Percentiles rank a stretch among this genome's conserved stretches.
Conservation (phyloP, 2,888 invertebrate genomes). For the Phymatocera aterrima region DNA sequence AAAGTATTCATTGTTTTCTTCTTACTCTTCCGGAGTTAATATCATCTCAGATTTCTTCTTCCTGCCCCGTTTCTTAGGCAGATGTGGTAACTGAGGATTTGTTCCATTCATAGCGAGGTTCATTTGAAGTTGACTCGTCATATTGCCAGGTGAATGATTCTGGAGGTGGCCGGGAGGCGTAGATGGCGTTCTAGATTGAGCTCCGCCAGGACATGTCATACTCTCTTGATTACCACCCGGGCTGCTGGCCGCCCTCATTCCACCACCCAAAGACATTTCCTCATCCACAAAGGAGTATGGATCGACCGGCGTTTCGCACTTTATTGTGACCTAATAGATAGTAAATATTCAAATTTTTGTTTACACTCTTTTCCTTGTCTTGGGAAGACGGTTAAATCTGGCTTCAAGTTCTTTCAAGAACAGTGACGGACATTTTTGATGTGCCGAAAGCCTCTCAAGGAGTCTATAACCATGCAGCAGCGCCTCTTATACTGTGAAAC, state of each 20-base stretch:
- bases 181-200: conserved; percentile 63
- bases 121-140: conserved; percentile 66
- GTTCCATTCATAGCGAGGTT: conserved; percentile 69
- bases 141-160: conserved; percentile 68
- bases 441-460: background rate
- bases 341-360: conserved; percentile 48
- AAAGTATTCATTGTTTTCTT: too few species aligned
- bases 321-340: conserved; percentile 74
- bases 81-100: conserved; percentile 69
- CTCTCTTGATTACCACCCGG: conserved; percentile 70
- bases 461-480: background rate
- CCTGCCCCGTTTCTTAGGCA: conserved; percentile 89
- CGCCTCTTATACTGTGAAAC: background rate
- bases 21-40: conserved; percentile 75
- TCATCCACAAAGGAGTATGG: conserved; percentile 93
- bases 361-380: background rate
- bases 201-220: conserved; percentile 64
- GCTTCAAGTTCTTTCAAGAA: background rate
- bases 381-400: background rate
- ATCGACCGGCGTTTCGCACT: conserved; percentile 82
- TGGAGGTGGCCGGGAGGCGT: conserved; percentile 68
- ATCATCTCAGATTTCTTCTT: conserved; percentile 85
- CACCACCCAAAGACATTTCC: conserved; percentile 80
- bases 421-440: background rate
- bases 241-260: conserved; percentile 77